Evolutionary conservation across 2,797 vertebrate genomes (phyloP), one percentile per base, ranked within the genome.

Genomic region (Vespertilio murinus): DNA sequence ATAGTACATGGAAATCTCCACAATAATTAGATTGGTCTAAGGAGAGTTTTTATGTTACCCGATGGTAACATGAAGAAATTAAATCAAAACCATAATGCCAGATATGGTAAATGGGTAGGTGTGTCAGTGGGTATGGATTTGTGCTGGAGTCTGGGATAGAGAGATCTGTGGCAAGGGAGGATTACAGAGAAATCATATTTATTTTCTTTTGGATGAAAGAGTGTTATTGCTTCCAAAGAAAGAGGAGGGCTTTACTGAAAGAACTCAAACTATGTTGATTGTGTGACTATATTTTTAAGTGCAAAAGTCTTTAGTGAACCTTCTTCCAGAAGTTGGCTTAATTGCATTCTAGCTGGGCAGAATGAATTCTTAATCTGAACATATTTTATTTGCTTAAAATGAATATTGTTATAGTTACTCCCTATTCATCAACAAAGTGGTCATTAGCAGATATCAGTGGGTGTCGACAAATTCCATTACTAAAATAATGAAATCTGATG

Each of bases 311-410:
- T 65, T 49, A 95, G 28, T 35, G 49, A 92, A n/a, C 33, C 42
- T 91, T 80, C 38, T 49, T 91, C 49, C 22, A 78, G 82, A 94
- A 84, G 71, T 40, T 89, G 52, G n/a, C 47, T 94, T 94, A 96
- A 95, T 90, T 96, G 88, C 54, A 87, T 73, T 91, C 83, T 56
- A 77, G 78, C 56, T 30, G 73, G 71, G 94, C 40, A 88, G 88
- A 92, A 92, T 74, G 87, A 65, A 75, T 90, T 94, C 77, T 88
- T 95, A 91, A 97, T 84, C 81, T 94, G 88, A 81, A 52, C 22
- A 59, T 10, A 67, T 90, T 90, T 93, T 90, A 92, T 84, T 95
- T 95, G 74, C 65, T 90, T 75, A 88, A 95, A 96, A 85, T 49
- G 90, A 92, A 67, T 75, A 86, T 92, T 49, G 64, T 54, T 95